Percentiles rank a stretch among this genome's conserved stretches.
Conservation (phyloP, 2,797 vertebrate species). For the Melanotaenia trifasciata region DNA sequence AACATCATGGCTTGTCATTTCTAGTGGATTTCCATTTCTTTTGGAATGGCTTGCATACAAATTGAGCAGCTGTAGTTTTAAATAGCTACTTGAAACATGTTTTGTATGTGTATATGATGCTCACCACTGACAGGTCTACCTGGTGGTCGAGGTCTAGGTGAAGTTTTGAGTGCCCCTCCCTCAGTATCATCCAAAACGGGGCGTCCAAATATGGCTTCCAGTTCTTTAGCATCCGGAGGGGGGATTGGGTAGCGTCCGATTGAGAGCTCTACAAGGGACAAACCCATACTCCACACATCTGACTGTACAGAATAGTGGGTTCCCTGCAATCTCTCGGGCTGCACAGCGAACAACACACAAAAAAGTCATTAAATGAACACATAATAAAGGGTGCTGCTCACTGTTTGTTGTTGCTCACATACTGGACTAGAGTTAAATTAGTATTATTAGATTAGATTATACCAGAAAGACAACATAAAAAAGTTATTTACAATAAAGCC, state of each 20-base stretch:
- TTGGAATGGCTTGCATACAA: not conserved
- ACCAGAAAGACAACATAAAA: not conserved
- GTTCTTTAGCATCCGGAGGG: slow-evolving; percentile 92
- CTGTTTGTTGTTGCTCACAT: not conserved
- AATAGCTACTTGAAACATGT: not conserved
- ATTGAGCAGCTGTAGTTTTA: not conserved
- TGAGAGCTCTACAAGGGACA: slow-evolving; percentile 99
- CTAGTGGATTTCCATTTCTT: no score
- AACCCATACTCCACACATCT: slow-evolving; percentile 98
- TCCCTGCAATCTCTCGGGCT: slow-evolving; percentile 97
- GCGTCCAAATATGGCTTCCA: slow-evolving; percentile 93
- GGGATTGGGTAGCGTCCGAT: slow-evolving; percentile 97
- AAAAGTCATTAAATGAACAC: slow-evolving; percentile 9
- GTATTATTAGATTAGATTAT: not conserved
- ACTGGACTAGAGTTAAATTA: not conserved
- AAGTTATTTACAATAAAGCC: no score
- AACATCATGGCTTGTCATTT: no score
- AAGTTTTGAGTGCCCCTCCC: slow-evolving; percentile 86
- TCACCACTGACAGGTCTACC: slow-evolving; percentile 60
- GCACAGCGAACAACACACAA: slow-evolving; percentile 41
- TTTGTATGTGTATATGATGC: slow-evolving; percentile 6
- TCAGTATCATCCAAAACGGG: slow-evolving; percentile 28
- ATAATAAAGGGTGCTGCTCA: not conserved
- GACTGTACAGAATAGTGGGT: slow-evolving; percentile 98
- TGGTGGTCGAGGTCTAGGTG: slow-evolving; percentile 84